A percentile compares a stretch with the other conserved stretches of the same genome.
These are phyloP conservation scores for Eupeodes latifasciatus DNA, from an alignment of 2,888 invertebrate genomes.

Conservation along the genomic window DNA sequence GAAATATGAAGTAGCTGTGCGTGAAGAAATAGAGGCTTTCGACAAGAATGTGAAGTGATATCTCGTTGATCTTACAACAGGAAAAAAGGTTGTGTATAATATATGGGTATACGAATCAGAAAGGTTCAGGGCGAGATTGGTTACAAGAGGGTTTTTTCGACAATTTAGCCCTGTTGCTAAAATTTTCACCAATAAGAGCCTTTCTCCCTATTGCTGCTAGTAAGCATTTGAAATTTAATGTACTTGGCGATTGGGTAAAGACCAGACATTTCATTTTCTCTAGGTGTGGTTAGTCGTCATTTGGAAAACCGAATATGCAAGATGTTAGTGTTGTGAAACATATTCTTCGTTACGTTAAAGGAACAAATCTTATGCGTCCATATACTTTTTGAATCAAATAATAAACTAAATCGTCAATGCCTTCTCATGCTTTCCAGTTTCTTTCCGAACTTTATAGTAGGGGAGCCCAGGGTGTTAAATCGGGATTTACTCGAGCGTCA, in stretches of 20 bases:
- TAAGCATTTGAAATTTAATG: constrained; percentile 4
- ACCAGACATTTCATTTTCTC: not conserved
- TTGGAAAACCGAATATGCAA: not conserved
- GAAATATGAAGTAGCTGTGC: not conserved
- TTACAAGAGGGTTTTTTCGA: too few species aligned
- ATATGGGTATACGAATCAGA: constrained; percentile 77
- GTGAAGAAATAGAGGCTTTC: constrained; percentile 7
- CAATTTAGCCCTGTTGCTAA: constrained; percentile 17
- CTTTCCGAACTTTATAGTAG: too few species aligned
- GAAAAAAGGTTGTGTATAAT: constrained; percentile 71
- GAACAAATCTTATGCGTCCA: too few species aligned
- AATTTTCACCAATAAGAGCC: too few species aligned
- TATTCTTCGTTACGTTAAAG: too few species aligned
- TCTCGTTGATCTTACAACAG: constrained; percentile 63
- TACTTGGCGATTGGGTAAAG: not conserved
- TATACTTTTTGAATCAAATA: too few species aligned
- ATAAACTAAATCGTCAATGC: too few species aligned
- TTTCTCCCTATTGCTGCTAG: too few species aligned
- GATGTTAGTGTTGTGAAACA: not conserved
- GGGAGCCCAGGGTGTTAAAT: too few species aligned
- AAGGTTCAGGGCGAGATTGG: too few species aligned
- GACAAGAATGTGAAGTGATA: constrained; percentile 67
- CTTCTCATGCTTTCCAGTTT: too few species aligned
- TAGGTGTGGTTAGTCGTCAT: not conserved
- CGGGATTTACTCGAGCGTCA: too few species aligned